Conservation (phyloP, 2,888 invertebrate species). For the Fissipunctia ypsillon region DNA sequence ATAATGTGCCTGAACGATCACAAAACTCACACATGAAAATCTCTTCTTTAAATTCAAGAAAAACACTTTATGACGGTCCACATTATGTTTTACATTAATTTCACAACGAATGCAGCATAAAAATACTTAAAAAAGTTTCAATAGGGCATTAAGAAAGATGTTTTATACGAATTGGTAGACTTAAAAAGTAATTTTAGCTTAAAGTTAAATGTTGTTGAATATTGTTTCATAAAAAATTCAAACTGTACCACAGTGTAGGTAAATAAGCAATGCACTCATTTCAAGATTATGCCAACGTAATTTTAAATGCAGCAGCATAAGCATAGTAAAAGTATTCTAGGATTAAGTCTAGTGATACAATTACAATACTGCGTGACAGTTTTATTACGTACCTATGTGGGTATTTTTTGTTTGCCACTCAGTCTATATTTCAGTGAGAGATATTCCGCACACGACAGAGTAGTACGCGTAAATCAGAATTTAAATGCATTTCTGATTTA, state of each 20-base stretch:
- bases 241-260: background rate
- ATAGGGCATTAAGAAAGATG: background rate
- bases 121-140: background rate
- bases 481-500: constrained; percentile 42
- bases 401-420: background rate
- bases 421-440: background rate
- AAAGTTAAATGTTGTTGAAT: background rate
- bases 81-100: background rate
- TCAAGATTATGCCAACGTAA: background rate
- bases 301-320: background rate
- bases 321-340: background rate
- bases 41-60: constrained; percentile 11
- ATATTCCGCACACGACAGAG: constrained; percentile 24
- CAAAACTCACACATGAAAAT: background rate
- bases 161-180: background rate
- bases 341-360: constrained; percentile 1
- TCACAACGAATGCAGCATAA: background rate
- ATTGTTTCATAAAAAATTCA: background rate
- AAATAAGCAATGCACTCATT: background rate
- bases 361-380: background rate
- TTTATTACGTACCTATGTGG: background rate
- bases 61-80: constrained; percentile 1
- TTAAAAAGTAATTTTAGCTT: background rate
- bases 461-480: constrained; percentile 42
- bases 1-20: background rate